Evolutionary conservation across 2,888 invertebrate species (phyloP).

Genomic region (Eudemis profundana): DNA sequence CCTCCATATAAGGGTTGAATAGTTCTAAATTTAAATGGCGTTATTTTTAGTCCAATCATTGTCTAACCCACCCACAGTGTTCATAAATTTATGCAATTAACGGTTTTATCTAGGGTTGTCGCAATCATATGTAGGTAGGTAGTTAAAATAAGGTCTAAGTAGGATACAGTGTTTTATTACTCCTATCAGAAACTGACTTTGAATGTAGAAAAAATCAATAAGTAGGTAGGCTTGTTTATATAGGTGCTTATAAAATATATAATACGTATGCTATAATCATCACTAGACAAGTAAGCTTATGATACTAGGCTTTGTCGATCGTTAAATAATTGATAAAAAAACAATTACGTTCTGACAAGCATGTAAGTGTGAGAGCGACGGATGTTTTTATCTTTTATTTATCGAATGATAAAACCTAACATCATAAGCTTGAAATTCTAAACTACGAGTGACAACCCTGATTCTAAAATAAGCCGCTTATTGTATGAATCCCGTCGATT

Average conservation of each 20-base stretch:
- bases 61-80: slow-evolving; percentile 69
- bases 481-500: slow-evolving; percentile 28
- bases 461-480: slow-evolving; percentile 26
- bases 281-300: too few relatives aligned
- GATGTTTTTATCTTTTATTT: too few relatives aligned
- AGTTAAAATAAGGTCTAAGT: too few relatives aligned
- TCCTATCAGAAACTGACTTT: too few relatives aligned
- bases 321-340: too few relatives aligned
- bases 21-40: slow-evolving; percentile 18
- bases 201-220: too few relatives aligned
- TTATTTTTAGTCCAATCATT: slow-evolving; percentile 63
- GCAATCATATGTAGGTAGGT: neutral
- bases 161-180: too few relatives aligned
- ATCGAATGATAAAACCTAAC: too few relatives aligned
- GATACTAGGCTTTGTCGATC: too few relatives aligned
- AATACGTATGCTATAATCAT: too few relatives aligned
- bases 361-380: neutral
- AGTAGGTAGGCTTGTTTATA: too few relatives aligned
- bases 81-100: slow-evolving; percentile 77
- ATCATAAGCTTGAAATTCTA: neutral
- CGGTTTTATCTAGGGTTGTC: slow-evolving; percentile 30
- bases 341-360: too few relatives aligned
- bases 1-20: slow-evolving; percentile 22
- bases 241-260: slow-evolving; percentile 33
- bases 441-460: neutral